Evolutionary conservation across 2,113 vertebrate species (phyloP).

Genomic region (Ceyx melanurus): DNA sequence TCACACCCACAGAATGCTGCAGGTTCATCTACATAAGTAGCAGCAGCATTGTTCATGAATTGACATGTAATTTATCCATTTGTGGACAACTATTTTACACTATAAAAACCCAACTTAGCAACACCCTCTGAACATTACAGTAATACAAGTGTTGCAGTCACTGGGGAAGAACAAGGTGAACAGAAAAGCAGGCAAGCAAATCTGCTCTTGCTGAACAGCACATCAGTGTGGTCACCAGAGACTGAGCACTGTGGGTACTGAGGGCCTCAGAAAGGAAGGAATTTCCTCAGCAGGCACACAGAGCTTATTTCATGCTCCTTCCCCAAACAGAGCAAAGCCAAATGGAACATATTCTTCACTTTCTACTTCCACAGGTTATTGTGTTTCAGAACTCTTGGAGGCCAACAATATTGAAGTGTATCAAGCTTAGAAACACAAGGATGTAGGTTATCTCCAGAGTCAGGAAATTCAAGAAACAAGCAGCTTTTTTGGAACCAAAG

Average conservation of each 20-base stretch:
- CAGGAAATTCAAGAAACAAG: not conserved
- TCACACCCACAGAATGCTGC: not conserved
- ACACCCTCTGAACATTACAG: not conserved
- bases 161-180: not conserved
- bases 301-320: not conserved
- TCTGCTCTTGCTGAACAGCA: not conserved
- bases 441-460: not conserved
- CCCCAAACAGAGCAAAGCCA: not conserved
- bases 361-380: not conserved
- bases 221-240: not conserved
- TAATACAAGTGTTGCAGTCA: not conserved
- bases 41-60: not conserved
- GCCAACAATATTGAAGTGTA: accelerated
- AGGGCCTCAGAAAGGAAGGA: not conserved
- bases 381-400: not conserved
- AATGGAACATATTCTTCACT: not conserved
- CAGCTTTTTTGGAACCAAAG: not conserved
- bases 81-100: not conserved
- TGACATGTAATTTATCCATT: not conserved
- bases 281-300: not conserved
- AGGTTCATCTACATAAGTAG: not conserved
- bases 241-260: not conserved
- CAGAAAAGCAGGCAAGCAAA: not conserved
- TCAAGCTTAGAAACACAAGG: not conserved
- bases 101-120: not conserved